These are phyloP conservation scores for Coelopa pilipes DNA, from an alignment of 2,888 invertebrate species.

Conservation along the genomic window DNA sequence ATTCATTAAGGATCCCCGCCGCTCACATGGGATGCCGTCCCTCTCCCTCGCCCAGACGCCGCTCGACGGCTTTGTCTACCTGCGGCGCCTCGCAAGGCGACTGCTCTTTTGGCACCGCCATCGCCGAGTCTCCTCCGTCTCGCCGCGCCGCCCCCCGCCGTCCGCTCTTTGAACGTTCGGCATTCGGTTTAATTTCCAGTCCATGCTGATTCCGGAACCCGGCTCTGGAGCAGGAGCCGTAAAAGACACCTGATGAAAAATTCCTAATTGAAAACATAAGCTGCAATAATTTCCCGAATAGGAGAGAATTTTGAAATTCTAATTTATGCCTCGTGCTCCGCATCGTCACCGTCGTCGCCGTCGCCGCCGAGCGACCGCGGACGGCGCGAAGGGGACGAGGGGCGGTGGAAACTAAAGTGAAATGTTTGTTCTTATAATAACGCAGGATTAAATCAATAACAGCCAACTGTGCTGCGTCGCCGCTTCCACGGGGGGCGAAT, in stretches of 20 bases:
- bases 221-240: no score
- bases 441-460: constrained; percentile 12
- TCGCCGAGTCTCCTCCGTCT: no score
- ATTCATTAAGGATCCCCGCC: constrained; percentile 24
- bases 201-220: neutral
- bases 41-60: no score
- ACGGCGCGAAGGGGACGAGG: neutral
- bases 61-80: constrained; percentile 6
- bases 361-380: neutral
- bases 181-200: neutral
- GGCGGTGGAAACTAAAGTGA: neutral
- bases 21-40: constrained; percentile 6
- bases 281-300: constrained; percentile 50
- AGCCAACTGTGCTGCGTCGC: neutral
- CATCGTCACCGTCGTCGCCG: no score
- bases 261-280: constrained; percentile 59
- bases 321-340: constrained; percentile 19
- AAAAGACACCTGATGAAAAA: constrained; percentile 43
- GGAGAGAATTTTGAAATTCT: neutral
- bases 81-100: neutral
- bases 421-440: constrained; percentile 5
- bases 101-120: neutral
- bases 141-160: no score
- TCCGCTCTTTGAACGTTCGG: constrained; percentile 19
- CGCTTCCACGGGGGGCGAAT: no score